Evolutionary conservation across 2,888 invertebrate species (phyloP), one percentile per base, ranked within the genome.

Genomic region (Pachycephus smyrnensis): DNA sequence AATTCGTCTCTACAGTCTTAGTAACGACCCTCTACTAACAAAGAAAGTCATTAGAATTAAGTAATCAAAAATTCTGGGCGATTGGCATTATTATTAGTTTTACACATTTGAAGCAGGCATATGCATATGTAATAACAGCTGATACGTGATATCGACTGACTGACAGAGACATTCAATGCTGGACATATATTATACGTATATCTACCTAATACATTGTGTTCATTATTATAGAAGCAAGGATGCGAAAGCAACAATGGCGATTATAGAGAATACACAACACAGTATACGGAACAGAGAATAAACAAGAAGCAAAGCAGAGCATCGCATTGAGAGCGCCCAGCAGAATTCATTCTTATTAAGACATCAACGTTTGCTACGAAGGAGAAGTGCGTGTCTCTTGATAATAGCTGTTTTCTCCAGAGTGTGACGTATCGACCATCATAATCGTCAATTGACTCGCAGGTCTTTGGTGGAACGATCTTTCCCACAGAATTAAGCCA

Each of bases 371-470:
- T 55, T 55, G 55, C 9, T 23, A 23, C 1, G 23, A 55, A 9
- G 55, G 6, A 55, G 55, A 9, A 55, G 55, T 55, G 55, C 55
- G 55, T 55, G 55, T 23, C 55, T 15, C 2, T 23, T 23, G 23
- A 55, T 55, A 23, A 23, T 55, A 23, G 9, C 55, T 23, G 55
- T 55, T 55, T 15, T 55, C 55, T 9, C 9, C 6, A 23, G 55
- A 23, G 55, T 2, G 9, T 55, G 55, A 55, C 55, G 55, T 55
- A 55, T 55, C 55, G 9, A 55, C 23, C 9, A 23, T 23, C 55
- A 83, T 84, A 83, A 87, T 84, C 83, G 82, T 85, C 87, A 88
- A 88, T 88, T 88, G 87, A 85, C 87, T 84, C 80, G 80, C 80
- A 78, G 75, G 80, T 81, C 77, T 82, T 74, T 80, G 81, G 84